Conservation (phyloP, 2,113 vertebrate genomes). For the Spilogale gracilis region DNA sequence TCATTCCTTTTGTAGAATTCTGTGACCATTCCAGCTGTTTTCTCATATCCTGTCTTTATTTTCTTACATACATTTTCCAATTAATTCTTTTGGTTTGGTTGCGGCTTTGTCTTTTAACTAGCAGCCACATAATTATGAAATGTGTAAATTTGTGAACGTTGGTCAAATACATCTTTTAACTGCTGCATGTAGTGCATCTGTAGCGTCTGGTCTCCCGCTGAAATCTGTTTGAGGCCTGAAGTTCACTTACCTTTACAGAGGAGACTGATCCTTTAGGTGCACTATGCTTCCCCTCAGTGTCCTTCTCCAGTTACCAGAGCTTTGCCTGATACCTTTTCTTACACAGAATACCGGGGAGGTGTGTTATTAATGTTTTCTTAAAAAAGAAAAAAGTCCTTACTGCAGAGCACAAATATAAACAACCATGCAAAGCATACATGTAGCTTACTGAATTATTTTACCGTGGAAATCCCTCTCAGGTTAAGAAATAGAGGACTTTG, state of each 20-base stretch:
- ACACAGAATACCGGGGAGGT: neutral
- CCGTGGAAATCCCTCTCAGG: neutral
- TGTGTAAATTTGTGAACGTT: slow-evolving; percentile 47
- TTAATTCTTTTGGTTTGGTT: slow-evolving; percentile 25
- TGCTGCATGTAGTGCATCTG: neutral
- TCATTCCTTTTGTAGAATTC: neutral
- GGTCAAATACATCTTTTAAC: slow-evolving; percentile 67
- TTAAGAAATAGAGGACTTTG: neutral
- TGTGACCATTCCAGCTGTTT: neutral
- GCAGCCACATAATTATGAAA: slow-evolving; percentile 49
- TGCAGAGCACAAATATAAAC: neutral
- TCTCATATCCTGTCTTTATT: neutral
- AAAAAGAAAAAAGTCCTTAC: neutral
- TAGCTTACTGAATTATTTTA: neutral
- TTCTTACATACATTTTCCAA: neutral
- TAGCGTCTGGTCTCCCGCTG: slow-evolving; percentile 27
- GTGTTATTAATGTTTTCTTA: neutral
- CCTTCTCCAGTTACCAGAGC: neutral
- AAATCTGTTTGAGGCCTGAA: neutral
- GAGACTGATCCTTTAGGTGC: neutral
- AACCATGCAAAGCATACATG: neutral
- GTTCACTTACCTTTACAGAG: neutral
- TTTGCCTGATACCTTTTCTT: neutral
- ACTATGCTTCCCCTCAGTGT: fast-evolving
- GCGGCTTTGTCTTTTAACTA: slow-evolving; percentile 41